A percentile compares a stretch with the other conserved stretches of the same genome.
phyloP scores from a whole-genome alignment of 2,113 vertebrate species.

The Galbula dea region DNA sequence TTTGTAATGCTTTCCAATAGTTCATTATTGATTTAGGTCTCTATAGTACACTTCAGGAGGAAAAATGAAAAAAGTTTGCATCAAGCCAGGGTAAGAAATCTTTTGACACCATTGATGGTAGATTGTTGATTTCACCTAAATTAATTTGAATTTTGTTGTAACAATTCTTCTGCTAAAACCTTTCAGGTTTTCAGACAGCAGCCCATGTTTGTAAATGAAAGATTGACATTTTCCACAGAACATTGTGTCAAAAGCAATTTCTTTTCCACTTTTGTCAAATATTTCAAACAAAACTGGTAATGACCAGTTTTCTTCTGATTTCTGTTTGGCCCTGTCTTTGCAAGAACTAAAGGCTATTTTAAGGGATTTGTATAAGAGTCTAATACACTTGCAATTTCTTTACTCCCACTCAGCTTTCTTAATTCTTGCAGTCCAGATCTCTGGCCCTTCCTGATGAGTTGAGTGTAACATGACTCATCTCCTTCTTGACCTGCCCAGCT shows the following conservation, averaged over 20 bases:
- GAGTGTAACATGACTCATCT: conserved; percentile 43
- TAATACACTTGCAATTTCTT: conserved; percentile 35
- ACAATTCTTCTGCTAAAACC: neutral
- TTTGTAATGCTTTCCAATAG: neutral
- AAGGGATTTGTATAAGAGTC: neutral
- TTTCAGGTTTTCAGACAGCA: neutral
- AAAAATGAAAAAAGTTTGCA: neutral
- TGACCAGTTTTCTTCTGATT: neutral
- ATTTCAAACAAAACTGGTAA: neutral
- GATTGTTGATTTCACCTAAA: neutral
- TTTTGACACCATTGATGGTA: neutral
- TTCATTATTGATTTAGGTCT: neutral
- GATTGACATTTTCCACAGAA: neutral
- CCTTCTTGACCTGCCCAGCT: conserved; percentile 52
- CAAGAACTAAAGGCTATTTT: neutral
- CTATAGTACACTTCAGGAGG: neutral
- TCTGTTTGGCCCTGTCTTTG: neutral
- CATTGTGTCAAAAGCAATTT: neutral
- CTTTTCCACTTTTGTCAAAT: neutral
- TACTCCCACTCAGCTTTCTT: conserved; percentile 38
- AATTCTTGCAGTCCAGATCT: conserved; percentile 48
- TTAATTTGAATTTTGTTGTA: neutral
- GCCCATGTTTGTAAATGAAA: neutral
- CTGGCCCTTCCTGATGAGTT: conserved; percentile 37
- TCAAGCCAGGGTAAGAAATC: neutral